A percentile compares a stretch with the other conserved stretches of the same genome.
Evolutionary conservation across 1,140 invertebrate species (phyloP).

Genomic region (Aphaenogaster floridana): DNA sequence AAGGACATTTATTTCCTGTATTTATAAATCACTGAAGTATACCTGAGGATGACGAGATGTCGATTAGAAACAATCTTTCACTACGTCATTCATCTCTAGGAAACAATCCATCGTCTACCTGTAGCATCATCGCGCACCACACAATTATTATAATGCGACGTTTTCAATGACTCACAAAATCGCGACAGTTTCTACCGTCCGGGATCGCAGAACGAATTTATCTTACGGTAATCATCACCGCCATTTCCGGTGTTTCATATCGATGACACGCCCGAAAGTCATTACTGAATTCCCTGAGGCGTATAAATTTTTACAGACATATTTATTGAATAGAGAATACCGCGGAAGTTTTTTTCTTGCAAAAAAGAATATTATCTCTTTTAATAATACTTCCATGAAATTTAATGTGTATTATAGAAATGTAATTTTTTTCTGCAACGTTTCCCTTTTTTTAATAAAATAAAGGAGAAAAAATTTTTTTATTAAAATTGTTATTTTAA

Average conservation of each 20-base stretch:
- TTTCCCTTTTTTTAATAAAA: not conserved
- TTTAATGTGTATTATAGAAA: not conserved
- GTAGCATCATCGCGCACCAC: not conserved
- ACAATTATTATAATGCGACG: constrained; percentile 26
- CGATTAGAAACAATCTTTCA: constrained; percentile 15
- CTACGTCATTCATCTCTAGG: constrained; percentile 32
- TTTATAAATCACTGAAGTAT: not conserved
- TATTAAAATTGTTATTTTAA: not conserved
- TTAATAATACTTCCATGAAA: not conserved
- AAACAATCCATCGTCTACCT: constrained; percentile 14
- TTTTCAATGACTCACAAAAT: constrained; percentile 54
- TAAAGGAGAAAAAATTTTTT: not conserved
- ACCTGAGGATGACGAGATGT: not conserved
- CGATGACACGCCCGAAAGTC: constrained; percentile 19
- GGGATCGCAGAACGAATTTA: not conserved
- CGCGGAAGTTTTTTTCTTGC: not conserved
- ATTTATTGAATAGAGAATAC: constrained; percentile 12
- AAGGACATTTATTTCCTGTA: not conserved
- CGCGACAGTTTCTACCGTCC: constrained; percentile 27
- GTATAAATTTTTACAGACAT: constrained; percentile 23
- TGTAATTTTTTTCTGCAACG: not conserved
- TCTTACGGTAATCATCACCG: constrained; percentile 19
- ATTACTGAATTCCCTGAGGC: constrained; percentile 39
- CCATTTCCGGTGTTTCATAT: constrained; percentile 43
- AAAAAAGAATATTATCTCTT: not conserved